Evolutionary conservation across 1,140 invertebrate species (phyloP), one percentile per base, ranked within the genome.

Genomic region (Hyphantria cunea): DNA sequence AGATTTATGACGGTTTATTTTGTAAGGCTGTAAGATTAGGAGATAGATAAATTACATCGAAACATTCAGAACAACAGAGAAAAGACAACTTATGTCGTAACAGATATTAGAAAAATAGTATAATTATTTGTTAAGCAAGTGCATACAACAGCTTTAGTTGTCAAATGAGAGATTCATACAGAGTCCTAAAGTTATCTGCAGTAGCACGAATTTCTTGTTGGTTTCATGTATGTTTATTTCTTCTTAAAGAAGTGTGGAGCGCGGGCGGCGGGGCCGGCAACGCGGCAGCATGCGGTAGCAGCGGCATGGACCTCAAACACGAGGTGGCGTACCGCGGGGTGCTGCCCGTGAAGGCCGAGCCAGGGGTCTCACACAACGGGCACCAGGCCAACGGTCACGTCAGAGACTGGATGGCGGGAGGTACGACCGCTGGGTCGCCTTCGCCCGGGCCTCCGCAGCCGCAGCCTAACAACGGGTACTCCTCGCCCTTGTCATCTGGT

Each of bases 401-500:
- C 44, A 95, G 95, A 64, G 95, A 95, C 9, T 95, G 96, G 94
- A 95, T 95, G 70, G 94, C 95, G 12, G 95, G 95, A 70, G 96
- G 95, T 87, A 94, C 62, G 62, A 74, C 68, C 15, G 77, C 73
- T 34, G 82, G 80, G 12, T 84, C 86, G 7, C 84, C 87, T 12
- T 86, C 87, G 6, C 84, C 86, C 11, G 84, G 78, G 14, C 75
- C 76, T 42, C 81, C 79, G 71, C 93, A 89, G 81, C 93, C 90
- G 70, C 93, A 86, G 91, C 94, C 63, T 75, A 95, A 96, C 73
- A 95, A 96, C 73, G 95, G 95, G 13, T 96, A 96, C 78, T 94
- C 95, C n/a, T 96, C 95, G 64, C 95, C 95, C 0, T 94, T 96
- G 92, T 96, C 95, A 25, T 95, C 95, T 0, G 93, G 95, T 74